These are phyloP conservation scores for Molossus alvarezi DNA, from an alignment of 2,797 vertebrate species.

Conservation along the genomic window DNA sequence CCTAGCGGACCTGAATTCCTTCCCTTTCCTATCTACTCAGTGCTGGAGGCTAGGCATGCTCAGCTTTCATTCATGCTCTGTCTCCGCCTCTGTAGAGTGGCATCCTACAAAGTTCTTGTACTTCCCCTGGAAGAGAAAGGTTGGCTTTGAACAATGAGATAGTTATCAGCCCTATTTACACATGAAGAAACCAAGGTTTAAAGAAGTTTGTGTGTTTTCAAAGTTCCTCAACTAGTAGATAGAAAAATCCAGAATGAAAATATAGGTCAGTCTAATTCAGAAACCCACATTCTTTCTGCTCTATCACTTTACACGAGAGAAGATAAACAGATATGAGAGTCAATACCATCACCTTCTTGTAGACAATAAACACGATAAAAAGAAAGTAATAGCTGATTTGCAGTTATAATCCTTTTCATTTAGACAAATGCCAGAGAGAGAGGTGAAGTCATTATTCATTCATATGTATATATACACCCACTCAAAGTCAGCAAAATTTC, in stretches of 20 bases:
- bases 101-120: background rate
- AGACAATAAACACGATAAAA: constrained; percentile 12
- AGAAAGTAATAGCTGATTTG: constrained; percentile 46
- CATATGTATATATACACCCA: background rate
- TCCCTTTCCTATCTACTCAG: background rate
- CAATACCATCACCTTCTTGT: background rate
- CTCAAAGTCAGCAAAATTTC: constrained; percentile 76
- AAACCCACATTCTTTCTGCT: constrained; percentile 11
- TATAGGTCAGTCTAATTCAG: background rate
- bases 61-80: background rate
- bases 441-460: constrained; percentile 34
- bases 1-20: constrained; percentile 21
- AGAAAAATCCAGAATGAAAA: constrained; percentile 36
- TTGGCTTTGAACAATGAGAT: constrained; percentile 21
- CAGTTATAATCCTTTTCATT: constrained; percentile 70
- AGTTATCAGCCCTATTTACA: background rate
- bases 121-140: background rate
- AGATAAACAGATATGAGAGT: background rate
- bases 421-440: constrained; percentile 49
- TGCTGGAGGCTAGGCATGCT: background rate
- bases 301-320: background rate
- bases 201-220: constrained; percentile 15
- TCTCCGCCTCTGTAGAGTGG: background rate
- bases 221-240: background rate
- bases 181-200: background rate